Evolutionary conservation across 30 jellyfish, hydroid and myxozoan genomes (phyloP).

Genomic region (Turritopsis dohrnii): DNA sequence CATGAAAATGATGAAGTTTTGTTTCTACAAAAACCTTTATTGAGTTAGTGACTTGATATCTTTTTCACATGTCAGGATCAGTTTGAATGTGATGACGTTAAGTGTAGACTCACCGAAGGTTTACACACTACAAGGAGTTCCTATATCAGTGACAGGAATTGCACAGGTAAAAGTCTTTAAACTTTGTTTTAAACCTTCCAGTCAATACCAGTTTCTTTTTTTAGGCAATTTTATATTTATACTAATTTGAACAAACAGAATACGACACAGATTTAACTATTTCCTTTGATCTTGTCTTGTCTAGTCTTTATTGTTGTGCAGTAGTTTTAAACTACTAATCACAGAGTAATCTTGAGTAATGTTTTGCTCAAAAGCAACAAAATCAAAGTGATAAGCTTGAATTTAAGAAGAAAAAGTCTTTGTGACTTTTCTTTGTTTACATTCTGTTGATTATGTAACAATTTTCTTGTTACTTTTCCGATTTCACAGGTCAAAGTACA

Average conservation of each 20-base stretch:
- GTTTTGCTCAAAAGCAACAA: no score
- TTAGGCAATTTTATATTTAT: no score
- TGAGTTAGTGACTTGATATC: no score
- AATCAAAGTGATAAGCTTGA: background rate
- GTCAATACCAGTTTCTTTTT: no score
- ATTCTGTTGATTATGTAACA: background rate
- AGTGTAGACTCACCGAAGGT: constrained; percentile 76
- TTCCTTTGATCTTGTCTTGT: no score
- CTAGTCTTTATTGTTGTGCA: no score
- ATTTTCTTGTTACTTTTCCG: background rate
- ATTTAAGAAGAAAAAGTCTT: background rate
- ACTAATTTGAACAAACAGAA: no score
- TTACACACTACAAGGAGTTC: constrained; percentile 85
- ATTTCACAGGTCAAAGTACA: constrained; percentile 65
- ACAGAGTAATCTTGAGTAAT: no score
- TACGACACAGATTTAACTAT: no score
- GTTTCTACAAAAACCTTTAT: background rate
- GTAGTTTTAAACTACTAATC: no score
- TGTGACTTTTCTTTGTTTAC: background rate
- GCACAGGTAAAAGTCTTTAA: constrained; percentile 59
- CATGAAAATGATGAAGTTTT: background rate
- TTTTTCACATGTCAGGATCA: constrained; percentile 37
- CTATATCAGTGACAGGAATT: constrained; percentile 94
- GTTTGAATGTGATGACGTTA: constrained; percentile 75
- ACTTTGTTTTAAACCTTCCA: background rate